Evolutionary conservation across 2,797 vertebrate genomes (phyloP).

Genomic region (Manis javanica): DNA sequence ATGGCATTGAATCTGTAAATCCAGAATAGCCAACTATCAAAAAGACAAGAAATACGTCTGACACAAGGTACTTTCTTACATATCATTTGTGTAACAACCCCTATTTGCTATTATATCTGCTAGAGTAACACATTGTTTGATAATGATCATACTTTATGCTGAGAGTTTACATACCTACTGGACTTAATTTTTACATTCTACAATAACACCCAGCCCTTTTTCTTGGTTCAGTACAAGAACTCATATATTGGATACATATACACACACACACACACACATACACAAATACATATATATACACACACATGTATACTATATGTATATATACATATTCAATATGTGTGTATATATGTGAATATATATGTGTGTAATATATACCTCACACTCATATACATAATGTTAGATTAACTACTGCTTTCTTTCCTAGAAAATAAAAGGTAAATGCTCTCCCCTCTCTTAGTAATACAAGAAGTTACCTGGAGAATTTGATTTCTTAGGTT

Average conservation of each 20-base stretch:
- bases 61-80: background rate
- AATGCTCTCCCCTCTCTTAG: background rate
- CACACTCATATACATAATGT: background rate
- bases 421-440: constrained; percentile 23
- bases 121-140: background rate
- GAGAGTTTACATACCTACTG: background rate
- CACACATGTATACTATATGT: no score
- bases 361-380: background rate
- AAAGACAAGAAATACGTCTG: background rate
- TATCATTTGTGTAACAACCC: background rate
- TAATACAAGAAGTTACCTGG: constrained; percentile 78
- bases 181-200: constrained; percentile 36
- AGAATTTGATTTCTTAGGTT: constrained; percentile 81
- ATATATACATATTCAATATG: no score
- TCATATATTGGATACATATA: background rate
- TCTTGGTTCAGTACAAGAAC: background rate
- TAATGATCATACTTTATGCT: background rate
- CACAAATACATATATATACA: no score
- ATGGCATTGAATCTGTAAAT: no score
- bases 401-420: constrained; percentile 1
- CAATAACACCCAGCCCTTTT: background rate
- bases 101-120: constrained; percentile 40
- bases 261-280: no score
- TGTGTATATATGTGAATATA: no score
- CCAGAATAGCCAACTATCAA: no score